Base-by-base conservation (phyloP, 2,888 invertebrate genomes). In the Cataglyphis albicans region DNA sequence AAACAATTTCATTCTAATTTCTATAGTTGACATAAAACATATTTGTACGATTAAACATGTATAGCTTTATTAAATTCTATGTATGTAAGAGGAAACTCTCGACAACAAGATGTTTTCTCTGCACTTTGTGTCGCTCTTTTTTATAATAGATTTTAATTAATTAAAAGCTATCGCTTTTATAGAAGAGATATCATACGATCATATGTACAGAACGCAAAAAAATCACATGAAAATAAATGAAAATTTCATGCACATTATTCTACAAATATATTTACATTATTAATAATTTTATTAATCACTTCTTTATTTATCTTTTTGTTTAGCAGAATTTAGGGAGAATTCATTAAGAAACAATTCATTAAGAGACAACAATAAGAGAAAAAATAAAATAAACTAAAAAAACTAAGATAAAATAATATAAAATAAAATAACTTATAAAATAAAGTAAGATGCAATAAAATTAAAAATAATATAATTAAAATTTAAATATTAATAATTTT, bases 11-110 rank as follows among this genome's bases (percentile, higher is more conserved):
- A 38, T 7, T 80, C 21, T 80, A 61, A 35, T 78, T 29, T 57
- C 35, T 44, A 61, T 61, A 38, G n/a, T 73, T 63, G 48, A 63
- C 81, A 81, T 74, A 41, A 81, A 48, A 74, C 72, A 38, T 64
- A 61, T 63, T 63, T 21, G 61, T 84, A 83, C 85, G 73, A 78
- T 63, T 78, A 68, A 81, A 87, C 76, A 85, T 76, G 84, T 86
- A 59, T 61, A 61, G 57, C 44, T 72, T 21, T 82, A 68, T 65
- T 75, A 52, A 67, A 82, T 82, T 64, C 48, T 81, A 73, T 65
- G 12, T 85, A 63, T 80, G 59, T 78, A 75, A 76, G 83, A 83
- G 85, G 67, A 52, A 65, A 78, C 32, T 68, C 18, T 65, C 67
- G 48, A 70, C 72, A 78, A 70, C 59, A 76, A 65, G 81, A 59